Percentiles rank a stretch among this genome's conserved stretches.
Evolutionary conservation across 2,888 invertebrate genomes (phyloP).

Genomic region (Thecophora atra): DNA sequence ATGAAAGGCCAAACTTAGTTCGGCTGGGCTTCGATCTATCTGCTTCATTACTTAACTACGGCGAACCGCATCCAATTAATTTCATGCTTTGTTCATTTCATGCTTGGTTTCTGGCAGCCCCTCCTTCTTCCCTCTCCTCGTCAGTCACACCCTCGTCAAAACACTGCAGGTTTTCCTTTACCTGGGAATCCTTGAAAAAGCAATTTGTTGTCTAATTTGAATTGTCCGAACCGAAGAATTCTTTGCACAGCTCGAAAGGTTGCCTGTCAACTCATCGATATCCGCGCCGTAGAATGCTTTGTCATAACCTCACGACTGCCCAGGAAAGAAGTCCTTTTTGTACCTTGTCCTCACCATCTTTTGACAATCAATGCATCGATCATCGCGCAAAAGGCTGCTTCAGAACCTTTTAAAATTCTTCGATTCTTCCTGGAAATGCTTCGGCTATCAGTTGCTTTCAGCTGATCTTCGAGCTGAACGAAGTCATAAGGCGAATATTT

Average conservation of each 20-base stretch:
- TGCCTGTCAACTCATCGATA: background rate
- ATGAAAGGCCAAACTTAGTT: background rate
- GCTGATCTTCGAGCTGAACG: background rate
- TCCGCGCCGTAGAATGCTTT: background rate
- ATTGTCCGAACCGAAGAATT: too few relatives aligned
- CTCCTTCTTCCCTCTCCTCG: background rate
- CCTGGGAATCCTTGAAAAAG: too few relatives aligned
- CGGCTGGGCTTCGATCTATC: background rate
- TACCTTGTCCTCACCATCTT: background rate
- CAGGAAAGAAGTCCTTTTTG: background rate
- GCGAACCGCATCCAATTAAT: conserved; percentile 15
- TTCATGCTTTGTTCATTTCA: background rate
- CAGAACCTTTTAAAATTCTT: background rate
- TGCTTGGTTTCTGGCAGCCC: background rate
- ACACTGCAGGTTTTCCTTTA: too few relatives aligned
- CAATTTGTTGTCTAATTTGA: too few relatives aligned
- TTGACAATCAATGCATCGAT: conserved; percentile 9
- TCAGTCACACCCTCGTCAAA: too few relatives aligned
- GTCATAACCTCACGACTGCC: background rate
- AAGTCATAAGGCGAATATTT: too few relatives aligned
- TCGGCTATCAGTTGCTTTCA: background rate
- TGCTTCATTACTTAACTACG: conserved; percentile 4
- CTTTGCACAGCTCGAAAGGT: too few relatives aligned
- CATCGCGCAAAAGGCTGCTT: conserved; percentile 6
- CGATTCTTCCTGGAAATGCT: background rate